Evolutionary conservation across 2,888 invertebrate species (phyloP).

Genomic region (Agonopterix alstromeriana): DNA sequence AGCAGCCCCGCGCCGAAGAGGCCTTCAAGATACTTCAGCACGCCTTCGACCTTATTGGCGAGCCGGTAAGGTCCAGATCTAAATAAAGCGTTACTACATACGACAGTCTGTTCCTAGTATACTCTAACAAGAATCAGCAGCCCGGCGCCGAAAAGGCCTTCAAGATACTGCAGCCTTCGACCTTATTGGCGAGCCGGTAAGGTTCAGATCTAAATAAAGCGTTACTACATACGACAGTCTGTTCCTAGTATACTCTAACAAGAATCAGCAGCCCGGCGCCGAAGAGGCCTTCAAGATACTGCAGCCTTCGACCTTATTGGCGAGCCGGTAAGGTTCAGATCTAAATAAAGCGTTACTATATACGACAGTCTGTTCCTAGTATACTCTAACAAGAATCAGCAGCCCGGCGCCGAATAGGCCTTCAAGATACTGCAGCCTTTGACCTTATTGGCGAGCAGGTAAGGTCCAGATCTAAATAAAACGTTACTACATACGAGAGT

Average conservation of each 20-base stretch:
- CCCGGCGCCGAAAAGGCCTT: conserved; percentile 98
- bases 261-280: conserved; percentile 95
- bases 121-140: conserved; percentile 97
- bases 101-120: conserved; percentile 95
- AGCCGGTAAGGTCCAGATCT: too few species aligned
- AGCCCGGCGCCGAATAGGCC: conserved; percentile 96
- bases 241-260: conserved; percentile 97
- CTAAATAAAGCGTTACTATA: conserved; percentile 96
- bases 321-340: too few species aligned
- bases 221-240: conserved; percentile 95
- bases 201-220: too few species aligned
- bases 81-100: conserved; percentile 95
- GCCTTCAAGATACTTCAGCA: conserved; percentile 97
- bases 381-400: conserved; percentile 97
- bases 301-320: conserved; percentile 95
- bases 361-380: conserved; percentile 95
- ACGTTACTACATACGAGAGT: conserved; percentile 94
- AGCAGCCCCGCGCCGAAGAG: conserved; percentile 96
- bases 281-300: conserved; percentile 98
- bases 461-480: too few species aligned
- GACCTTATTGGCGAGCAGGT: conserved; percentile 95
- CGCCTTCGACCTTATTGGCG: conserved; percentile 96
- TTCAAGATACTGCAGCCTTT: conserved; percentile 96
- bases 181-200: conserved; percentile 94
- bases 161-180: conserved; percentile 96